Evolutionary conservation across 2,797 vertebrate species (phyloP).

Genomic region (Lutra lutra): DNA sequence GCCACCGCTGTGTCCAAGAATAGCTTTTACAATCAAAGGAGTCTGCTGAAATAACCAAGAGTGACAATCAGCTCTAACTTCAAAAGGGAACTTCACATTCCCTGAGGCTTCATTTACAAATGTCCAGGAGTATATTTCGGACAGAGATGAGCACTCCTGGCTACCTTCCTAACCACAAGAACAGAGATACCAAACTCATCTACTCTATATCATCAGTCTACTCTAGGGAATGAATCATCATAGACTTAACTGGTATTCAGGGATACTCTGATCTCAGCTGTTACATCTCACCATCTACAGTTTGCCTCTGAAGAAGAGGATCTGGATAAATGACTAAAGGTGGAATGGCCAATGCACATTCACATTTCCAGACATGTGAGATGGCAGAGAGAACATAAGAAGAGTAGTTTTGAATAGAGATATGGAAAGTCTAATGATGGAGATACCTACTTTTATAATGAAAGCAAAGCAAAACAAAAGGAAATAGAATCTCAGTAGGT

Average conservation of each 20-base stretch:
- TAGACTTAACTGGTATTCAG: not conserved
- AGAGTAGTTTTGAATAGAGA: not conserved
- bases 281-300: not conserved
- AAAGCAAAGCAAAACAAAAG: not conserved
- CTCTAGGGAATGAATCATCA: not conserved
- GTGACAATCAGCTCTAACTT: conserved; percentile 44
- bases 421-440: not conserved
- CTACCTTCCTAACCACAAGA: not conserved
- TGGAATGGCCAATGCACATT: not conserved
- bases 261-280: not conserved
- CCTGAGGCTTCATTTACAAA: conserved; percentile 1
- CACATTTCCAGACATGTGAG: not conserved
- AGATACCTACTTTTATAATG: not conserved
- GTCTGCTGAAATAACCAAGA: conserved; percentile 44
- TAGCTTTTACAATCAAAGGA: conserved; percentile 38
- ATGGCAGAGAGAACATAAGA: not conserved
- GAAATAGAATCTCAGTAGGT: not conserved
- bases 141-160: not conserved
- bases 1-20: not conserved
- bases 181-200: not conserved
- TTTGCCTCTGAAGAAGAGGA: not conserved
- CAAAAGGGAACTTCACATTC: not conserved
- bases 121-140: not conserved
- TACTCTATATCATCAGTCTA: not conserved
- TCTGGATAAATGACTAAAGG: not conserved